Percentiles rank a stretch among this genome's conserved stretches.
These are phyloP conservation scores for Monochamus alternatus DNA, from an alignment of 2,888 invertebrate species.

Conservation along the genomic window DNA sequence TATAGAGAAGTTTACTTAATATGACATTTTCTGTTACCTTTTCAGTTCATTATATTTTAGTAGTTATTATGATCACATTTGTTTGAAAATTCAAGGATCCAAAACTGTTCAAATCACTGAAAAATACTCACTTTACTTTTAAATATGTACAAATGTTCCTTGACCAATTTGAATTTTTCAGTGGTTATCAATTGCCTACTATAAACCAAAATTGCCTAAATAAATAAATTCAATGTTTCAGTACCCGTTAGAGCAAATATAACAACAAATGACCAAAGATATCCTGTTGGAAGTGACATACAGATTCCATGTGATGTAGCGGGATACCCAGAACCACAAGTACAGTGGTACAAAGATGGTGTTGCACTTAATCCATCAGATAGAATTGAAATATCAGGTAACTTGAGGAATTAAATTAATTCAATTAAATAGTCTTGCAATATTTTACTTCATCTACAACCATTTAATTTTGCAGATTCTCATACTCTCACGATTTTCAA, in stretches of 20 bases:
- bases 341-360: constrained; percentile 88
- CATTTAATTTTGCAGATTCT: constrained; percentile 72
- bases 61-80: too few species aligned
- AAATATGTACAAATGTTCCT: neutral
- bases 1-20: too few species aligned
- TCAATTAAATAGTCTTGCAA: neutral
- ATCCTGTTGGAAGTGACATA: constrained; percentile 80
- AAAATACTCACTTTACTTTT: too few species aligned
- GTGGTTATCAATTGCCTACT: neutral
- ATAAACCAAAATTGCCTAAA: neutral
- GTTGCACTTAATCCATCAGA: constrained; percentile 73
- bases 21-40: too few species aligned
- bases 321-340: constrained; percentile 84
- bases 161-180: neutral
- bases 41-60: too few species aligned
- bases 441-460: neutral
- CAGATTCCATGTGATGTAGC: constrained; percentile 83
- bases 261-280: constrained; percentile 73
- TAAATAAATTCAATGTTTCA: constrained; percentile 53
- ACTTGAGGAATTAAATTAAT: too few species aligned
- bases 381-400: constrained; percentile 80
- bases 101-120: too few species aligned
- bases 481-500: constrained; percentile 80
- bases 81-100: too few species aligned
- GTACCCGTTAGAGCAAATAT: constrained; percentile 81